Base-by-base conservation (phyloP, 2,113 vertebrate species). In the Sula dactylatra region DNA sequence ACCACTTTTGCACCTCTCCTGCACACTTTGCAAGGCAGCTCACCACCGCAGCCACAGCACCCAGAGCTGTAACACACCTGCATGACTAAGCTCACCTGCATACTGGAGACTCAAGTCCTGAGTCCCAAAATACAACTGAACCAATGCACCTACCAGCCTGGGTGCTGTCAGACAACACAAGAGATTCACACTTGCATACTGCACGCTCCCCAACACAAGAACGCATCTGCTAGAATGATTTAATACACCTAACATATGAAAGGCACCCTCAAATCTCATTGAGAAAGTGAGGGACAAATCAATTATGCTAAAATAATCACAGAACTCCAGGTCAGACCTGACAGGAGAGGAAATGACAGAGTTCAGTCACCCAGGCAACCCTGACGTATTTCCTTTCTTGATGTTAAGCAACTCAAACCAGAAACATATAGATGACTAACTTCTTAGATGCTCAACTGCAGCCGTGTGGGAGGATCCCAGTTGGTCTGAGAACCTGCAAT, bases 271-370 rank as follows among this genome's bases (percentile, higher is more conserved):
- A 38, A 44, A 67, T 17, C 74, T 88, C 36, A 21, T 9, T 17
- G 58, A 77, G 16, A 80, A 74, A 73, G 50, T 4, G 27, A 69
- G 20, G 15, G 59, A 29, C 26, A 93, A 71, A 83, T 42, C 50
- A 85, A 16, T 40, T 36, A 55, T 1, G 18, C 72, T 77, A 69
- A 88, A 91, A 88, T 79, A 82, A 89, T 67, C 65, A 61, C 77
- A 85, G 83, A 84, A 52, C 83, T 82, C 47, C 59, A 79, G 78
- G 88, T 55, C 73, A 89, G 80, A 89, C 52, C 18, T 36, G 56
- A 86, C 26, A 82, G 81, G 62, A 94, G 26, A 91, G 94, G 96
- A 96, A 97, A 87, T 34, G n/a, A 94, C 89, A 88, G 73, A 79
- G 45, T 85, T 73, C 66, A 42, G 92, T 93, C 62, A 84, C 94